Evolutionary conservation across 2,113 vertebrate genomes (phyloP).

Genomic region (Setophaga kirtlandii): DNA sequence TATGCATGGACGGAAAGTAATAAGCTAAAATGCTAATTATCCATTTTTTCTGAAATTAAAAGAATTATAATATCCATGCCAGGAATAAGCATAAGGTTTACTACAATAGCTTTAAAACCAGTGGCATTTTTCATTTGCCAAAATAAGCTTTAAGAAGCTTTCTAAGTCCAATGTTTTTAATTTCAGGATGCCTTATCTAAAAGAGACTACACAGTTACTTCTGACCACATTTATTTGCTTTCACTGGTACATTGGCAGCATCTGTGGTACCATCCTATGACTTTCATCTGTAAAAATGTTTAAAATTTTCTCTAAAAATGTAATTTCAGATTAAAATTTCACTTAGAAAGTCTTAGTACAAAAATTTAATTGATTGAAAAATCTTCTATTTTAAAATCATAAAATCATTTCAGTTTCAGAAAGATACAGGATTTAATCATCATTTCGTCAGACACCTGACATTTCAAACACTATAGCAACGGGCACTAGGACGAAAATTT

Average conservation of each 20-base stretch:
- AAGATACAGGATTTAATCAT: neutral
- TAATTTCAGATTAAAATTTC: neutral
- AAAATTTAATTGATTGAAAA: neutral
- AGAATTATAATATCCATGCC: conserved; percentile 58
- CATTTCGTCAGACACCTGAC: neutral
- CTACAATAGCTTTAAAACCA: conserved; percentile 54
- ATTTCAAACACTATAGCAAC: neutral
- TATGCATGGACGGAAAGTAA: conserved; percentile 71
- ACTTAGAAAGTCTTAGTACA: neutral
- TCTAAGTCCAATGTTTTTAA: conserved; percentile 49
- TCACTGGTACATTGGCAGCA: neutral
- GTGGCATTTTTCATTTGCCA: conserved; percentile 60
- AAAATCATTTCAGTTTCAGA: neutral
- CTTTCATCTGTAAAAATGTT: neutral
- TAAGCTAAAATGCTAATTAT: conserved; percentile 80
- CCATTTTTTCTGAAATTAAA: conserved; percentile 65
- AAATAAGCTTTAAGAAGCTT: conserved; percentile 63
- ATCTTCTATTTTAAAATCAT: neutral
- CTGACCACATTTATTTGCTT: neutral
- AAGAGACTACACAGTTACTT: conserved; percentile 10
- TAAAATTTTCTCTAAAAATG: neutral
- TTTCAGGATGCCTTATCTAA: conserved; percentile 47
- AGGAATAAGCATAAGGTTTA: conserved; percentile 75
- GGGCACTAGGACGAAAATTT: neutral
- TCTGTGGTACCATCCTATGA: neutral